These are phyloP conservation scores for Takifugu ocellatus DNA, from an alignment of 2,797 vertebrate genomes.

Conservation along the genomic window DNA sequence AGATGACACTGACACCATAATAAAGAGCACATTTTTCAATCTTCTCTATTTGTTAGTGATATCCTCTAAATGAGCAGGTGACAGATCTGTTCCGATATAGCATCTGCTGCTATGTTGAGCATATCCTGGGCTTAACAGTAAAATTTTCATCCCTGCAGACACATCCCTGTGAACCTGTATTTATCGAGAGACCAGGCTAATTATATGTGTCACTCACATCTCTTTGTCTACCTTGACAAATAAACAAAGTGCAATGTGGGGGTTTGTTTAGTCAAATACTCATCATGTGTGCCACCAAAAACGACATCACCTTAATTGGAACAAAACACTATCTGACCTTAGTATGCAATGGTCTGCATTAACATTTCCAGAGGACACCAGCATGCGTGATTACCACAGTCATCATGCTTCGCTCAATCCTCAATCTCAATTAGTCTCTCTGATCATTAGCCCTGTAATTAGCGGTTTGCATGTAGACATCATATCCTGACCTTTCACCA, in stretches of 20 bases:
- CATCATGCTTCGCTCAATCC: slow-evolving; percentile 2
- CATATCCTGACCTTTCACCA: slow-evolving; percentile 61
- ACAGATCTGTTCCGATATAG: too few species aligned
- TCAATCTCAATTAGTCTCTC: slow-evolving; percentile 17
- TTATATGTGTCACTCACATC: too few species aligned
- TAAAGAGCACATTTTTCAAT: too few species aligned
- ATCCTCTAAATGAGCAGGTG: too few species aligned
- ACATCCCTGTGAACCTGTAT: too few species aligned
- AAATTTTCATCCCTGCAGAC: too few species aligned
- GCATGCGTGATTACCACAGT: background rate
- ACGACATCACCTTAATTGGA: slow-evolving; percentile 52
- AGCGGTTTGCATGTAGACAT: slow-evolving; percentile 17
- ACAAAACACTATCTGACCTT: slow-evolving; percentile 42
- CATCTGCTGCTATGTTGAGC: too few species aligned
- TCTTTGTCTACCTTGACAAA: background rate
- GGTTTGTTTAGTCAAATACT: slow-evolving; percentile 28
- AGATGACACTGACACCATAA: too few species aligned
- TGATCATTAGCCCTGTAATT: slow-evolving; percentile 47
- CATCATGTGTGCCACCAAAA: slow-evolving; percentile 23
- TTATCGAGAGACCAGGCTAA: too few species aligned
- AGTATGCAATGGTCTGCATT: slow-evolving; percentile 1
- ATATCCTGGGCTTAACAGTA: too few species aligned
- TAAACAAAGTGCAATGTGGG: too few species aligned
- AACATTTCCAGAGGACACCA: slow-evolving; percentile 38
- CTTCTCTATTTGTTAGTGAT: too few species aligned